phyloP scores from a whole-genome alignment of 2,113 vertebrate species.

The Brachyhypopomus occidentalis region DNA sequence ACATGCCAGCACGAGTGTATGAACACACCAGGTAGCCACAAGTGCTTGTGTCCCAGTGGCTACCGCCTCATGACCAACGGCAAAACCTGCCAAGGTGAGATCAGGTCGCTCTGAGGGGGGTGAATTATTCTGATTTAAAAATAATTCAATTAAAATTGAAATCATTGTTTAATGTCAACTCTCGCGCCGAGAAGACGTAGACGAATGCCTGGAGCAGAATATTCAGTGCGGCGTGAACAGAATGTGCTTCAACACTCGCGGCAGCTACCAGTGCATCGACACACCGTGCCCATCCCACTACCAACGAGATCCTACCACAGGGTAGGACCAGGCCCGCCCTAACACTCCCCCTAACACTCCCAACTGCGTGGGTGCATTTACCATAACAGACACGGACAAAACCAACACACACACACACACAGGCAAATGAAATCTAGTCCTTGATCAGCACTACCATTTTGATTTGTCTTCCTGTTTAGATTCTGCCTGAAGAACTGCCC shows the following conservation, averaged over 20 bases:
- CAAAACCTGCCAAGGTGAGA: conserved; percentile 92
- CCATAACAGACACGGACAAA: too few species aligned
- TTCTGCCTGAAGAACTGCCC: conserved; percentile 95
- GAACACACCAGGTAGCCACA: conserved; percentile 89
- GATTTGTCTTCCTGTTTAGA: conserved; percentile 62
- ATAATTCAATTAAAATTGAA: neutral
- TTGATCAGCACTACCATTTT: neutral
- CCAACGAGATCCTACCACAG: conserved; percentile 83
- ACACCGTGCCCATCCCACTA: conserved; percentile 93
- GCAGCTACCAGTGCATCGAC: conserved; percentile 92
- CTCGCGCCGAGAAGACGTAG: conserved; percentile 77
- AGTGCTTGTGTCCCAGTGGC: conserved; percentile 86
- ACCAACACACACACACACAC: too few species aligned
- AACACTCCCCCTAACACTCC: neutral
- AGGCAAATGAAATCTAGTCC: too few species aligned
- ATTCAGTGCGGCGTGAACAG: conserved; percentile 86
- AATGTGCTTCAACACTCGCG: conserved; percentile 97
- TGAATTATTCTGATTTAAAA: neutral
- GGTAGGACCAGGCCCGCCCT: conserved; percentile 71
- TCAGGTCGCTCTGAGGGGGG: too few species aligned
- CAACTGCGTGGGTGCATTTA: neutral
- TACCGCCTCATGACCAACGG: conserved; percentile 89
- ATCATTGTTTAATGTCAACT: neutral
- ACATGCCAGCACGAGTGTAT: conserved; percentile 92
- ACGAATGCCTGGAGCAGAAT: conserved; percentile 90